Base-by-base conservation (phyloP, 2,113 vertebrate species). In the Nannobrachium achirus region DNA sequence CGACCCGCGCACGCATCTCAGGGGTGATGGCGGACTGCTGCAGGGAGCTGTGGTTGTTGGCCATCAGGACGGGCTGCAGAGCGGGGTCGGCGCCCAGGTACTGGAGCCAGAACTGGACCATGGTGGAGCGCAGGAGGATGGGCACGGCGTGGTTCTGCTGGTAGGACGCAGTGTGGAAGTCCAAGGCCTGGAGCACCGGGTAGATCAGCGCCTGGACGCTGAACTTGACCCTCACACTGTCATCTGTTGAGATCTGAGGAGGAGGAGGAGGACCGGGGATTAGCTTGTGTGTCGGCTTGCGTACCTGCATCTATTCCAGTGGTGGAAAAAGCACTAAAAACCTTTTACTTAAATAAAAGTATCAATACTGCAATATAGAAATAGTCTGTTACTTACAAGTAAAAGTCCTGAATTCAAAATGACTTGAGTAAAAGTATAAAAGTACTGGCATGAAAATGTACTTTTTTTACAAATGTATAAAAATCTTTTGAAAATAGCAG, bases 81-180 rank as follows among this genome's bases (percentile, higher is more conserved):
- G 89, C 87, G 0, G 89, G 79, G 66, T 93, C 90, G 0, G 86
- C 93, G 3, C 90, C 90, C 14, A 99, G 81, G 72, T 99, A 99
- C 62, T 96, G 91, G 19, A 98, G 73, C 97, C 98, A 99, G 50
- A 94, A 97, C 20, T 83, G 88, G 2, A 94, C 79, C 95, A 97
- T 96, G 72, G 92, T 48, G 0, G 63, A 6, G 1, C 93, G 91
- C 5, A 86, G 73, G 0, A 97, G 90, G 78, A 95, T 66, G 0
- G 94, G 91, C 4, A 92, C 84, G 2, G 93, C 68, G 53, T 73
- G 74, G 66, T 95, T 97, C 80, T 98, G 93, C 82, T 93, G 79
- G 46, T 95, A 97, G 4, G 96, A 97, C 0, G 96, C 95, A 0
- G 96, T 98, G 69, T 95, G 95, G 84, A 98, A 97, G 79, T 98